phyloP scores from a whole-genome alignment of 1,140 invertebrate genomes.

The Helicorthomorpha holstii region DNA sequence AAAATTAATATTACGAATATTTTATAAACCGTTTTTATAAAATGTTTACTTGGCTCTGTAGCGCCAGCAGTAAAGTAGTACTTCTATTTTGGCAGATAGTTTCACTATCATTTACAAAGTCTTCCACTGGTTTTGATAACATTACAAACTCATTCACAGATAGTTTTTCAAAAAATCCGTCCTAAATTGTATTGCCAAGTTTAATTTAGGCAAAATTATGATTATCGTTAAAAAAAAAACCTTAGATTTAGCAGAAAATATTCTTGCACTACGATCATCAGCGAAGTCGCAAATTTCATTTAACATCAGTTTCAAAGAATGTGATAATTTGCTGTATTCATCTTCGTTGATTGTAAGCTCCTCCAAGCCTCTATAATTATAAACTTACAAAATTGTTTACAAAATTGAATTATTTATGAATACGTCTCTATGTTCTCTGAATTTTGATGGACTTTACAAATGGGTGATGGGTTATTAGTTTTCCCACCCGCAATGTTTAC shows the following conservation, averaged over 20 bases:
- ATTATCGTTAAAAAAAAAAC: slow-evolving; percentile 16
- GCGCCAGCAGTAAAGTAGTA: slow-evolving; percentile 57
- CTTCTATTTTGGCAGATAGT: slow-evolving; percentile 58
- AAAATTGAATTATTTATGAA: slow-evolving; percentile 4
- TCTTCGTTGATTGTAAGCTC: slow-evolving; percentile 33
- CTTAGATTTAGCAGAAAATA: slow-evolving; percentile 51
- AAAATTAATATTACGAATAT: slow-evolving; percentile 1
- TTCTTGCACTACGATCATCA: slow-evolving; percentile 71
- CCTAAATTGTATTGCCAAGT: slow-evolving; percentile 14
- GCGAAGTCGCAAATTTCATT: slow-evolving; percentile 72
- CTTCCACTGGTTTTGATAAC: slow-evolving; percentile 57
- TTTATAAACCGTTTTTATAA: no score
- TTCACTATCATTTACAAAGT: slow-evolving; percentile 56
- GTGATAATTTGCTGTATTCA: slow-evolving; percentile 46
- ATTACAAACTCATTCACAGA: slow-evolving; percentile 53
- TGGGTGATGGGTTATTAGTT: slow-evolving; percentile 7
- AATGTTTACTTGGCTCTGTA: slow-evolving; percentile 63
- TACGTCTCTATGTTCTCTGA: slow-evolving; percentile 8
- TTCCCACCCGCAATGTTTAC: slow-evolving; percentile 24
- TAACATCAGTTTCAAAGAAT: slow-evolving; percentile 56
- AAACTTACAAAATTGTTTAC: background rate
- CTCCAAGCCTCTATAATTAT: background rate
- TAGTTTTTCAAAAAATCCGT: slow-evolving; percentile 29
- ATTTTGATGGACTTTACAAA: slow-evolving; percentile 19
- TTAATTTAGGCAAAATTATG: background rate